These are phyloP conservation scores for Apamea anceps DNA, from an alignment of 2,888 invertebrate species.

Conservation along the genomic window DNA sequence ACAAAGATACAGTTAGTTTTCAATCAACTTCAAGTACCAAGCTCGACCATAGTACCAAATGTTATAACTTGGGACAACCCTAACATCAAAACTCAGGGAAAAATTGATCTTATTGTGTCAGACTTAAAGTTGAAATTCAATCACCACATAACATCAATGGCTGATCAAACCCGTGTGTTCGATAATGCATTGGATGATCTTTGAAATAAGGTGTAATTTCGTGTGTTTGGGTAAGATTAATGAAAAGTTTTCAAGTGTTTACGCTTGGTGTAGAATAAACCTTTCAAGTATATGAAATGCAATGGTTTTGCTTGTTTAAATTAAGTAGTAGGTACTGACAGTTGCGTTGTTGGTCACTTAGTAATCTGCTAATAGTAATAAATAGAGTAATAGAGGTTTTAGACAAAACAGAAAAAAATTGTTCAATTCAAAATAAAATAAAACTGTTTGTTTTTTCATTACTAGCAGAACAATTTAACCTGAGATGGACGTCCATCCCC, in stretches of 20 bases:
- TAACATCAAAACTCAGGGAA: conserved; percentile 40
- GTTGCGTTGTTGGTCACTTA: conserved; percentile 61
- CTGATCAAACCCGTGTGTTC: not conserved
- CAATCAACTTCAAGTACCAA: conserved; percentile 85
- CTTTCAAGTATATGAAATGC: conserved; percentile 67
- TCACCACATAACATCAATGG: not conserved
- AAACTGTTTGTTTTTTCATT: not conserved
- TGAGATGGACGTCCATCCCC: too few relatives aligned
- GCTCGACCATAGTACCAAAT: conserved; percentile 78
- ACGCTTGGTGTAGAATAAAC: conserved; percentile 73
- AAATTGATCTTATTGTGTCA: not conserved
- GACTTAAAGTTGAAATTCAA: conserved; percentile 45
- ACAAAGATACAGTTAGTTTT: conserved; percentile 85
- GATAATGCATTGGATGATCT: not conserved
- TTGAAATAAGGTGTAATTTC: conserved; percentile 24
- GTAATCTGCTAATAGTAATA: conserved; percentile 13
- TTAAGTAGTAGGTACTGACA: conserved; percentile 21
- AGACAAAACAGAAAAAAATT: not conserved
- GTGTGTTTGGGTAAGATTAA: conserved; percentile 7
- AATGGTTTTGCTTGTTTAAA: conserved; percentile 65
- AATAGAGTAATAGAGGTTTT: not conserved
- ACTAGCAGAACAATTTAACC: not conserved
- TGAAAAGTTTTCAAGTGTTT: conserved; percentile 69
- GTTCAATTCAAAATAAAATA: not conserved
- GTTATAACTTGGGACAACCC: conserved; percentile 73